Evolutionary conservation across 2,113 vertebrate species (phyloP).

Genomic region (Oryzias melastigma): DNA sequence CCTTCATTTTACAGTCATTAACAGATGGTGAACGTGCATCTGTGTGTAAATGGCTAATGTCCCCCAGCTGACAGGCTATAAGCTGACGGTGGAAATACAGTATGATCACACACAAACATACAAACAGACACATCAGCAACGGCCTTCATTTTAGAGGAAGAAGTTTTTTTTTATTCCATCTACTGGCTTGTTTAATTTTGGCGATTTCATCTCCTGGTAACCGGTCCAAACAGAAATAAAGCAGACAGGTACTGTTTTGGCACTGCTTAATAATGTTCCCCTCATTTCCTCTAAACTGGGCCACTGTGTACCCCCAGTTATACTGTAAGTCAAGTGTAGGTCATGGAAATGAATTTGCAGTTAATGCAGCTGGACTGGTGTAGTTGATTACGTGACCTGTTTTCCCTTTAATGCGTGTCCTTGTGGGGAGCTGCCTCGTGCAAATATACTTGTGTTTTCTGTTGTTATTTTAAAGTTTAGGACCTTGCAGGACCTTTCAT

Average conservation of each 20-base stretch:
- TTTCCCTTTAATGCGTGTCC: slow-evolving; percentile 6
- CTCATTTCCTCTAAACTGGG: slow-evolving; percentile 15
- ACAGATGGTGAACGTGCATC: slow-evolving; percentile 39
- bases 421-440: neutral
- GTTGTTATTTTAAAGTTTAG: neutral
- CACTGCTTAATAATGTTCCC: slow-evolving; percentile 10
- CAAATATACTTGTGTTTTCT: slow-evolving; percentile 9
- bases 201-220: slow-evolving; percentile 49
- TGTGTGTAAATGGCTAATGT: slow-evolving; percentile 35
- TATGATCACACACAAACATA: slow-evolving; percentile 17
- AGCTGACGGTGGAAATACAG: slow-evolving; percentile 15
- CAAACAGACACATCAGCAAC: slow-evolving; percentile 50
- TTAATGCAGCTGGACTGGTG: slow-evolving; percentile 45
- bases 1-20: slow-evolving; percentile 45
- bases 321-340: slow-evolving; percentile 50
- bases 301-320: slow-evolving; percentile 13
- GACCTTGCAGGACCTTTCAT: too few relatives aligned
- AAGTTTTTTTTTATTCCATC: slow-evolving; percentile 35
- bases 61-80: slow-evolving; percentile 23
- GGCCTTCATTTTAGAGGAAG: slow-evolving; percentile 60
- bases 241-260: slow-evolving; percentile 10
- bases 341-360: slow-evolving; percentile 46
- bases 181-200: slow-evolving; percentile 32
- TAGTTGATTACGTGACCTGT: slow-evolving; percentile 44
- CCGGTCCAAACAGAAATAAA: slow-evolving; percentile 25